Conservation (phyloP, 2,113 vertebrate species). For the Psittacus erithacus region DNA sequence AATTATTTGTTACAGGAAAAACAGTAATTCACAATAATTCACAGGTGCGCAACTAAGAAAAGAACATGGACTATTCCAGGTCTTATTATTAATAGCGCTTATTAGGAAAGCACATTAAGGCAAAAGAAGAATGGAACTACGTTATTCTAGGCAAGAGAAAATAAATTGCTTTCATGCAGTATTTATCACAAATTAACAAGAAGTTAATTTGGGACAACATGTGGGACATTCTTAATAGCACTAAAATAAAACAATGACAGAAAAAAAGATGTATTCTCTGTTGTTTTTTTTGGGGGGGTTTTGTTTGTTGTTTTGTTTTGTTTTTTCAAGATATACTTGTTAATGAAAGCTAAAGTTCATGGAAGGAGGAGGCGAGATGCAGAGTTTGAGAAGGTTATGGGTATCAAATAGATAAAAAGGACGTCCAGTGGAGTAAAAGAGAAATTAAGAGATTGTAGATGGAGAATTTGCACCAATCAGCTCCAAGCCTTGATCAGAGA, state of each 20-base stretch:
- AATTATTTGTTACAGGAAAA: neutral
- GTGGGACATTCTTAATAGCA: rapidly evolving
- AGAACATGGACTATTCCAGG: neutral
- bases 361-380: neutral
- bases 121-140: neutral
- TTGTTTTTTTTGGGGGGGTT: no score
- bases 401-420: neutral
- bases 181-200: neutral
- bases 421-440: neutral
- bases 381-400: neutral
- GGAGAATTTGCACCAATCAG: neutral
- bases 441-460: neutral
- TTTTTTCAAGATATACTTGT: neutral
- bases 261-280: neutral
- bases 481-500: neutral
- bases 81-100: neutral
- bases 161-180: neutral
- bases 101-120: neutral
- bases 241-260: neutral
- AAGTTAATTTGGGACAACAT: neutral
- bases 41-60: neutral
- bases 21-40: neutral
- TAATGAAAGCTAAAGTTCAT: neutral
- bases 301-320: neutral
- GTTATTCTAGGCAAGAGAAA: neutral